phyloP scores from a whole-genome alignment of 1,140 invertebrate genomes.

The Helicoverpa zea region DNA sequence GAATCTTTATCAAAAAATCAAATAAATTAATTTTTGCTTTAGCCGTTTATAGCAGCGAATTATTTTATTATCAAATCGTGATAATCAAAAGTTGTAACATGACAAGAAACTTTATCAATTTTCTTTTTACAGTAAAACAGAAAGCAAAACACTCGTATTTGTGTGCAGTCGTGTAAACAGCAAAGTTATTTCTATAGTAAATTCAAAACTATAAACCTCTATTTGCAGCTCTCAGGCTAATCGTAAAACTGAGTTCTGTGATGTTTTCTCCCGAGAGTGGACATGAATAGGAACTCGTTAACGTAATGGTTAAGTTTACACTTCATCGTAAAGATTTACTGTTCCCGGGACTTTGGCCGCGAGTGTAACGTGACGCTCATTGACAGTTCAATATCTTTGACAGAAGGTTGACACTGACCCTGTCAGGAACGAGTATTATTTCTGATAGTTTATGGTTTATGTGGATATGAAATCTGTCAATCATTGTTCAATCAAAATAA shows the following conservation, averaged over 20 bases:
- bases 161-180: too few relatives aligned
- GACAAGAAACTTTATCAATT: too few relatives aligned
- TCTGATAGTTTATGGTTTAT: neutral
- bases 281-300: neutral
- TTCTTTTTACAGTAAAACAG: too few relatives aligned
- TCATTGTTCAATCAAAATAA: too few relatives aligned
- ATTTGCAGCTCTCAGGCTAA: conserved; percentile 4
- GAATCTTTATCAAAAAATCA: too few relatives aligned
- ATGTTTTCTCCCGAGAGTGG: neutral
- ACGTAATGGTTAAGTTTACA: neutral
- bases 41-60: too few relatives aligned
- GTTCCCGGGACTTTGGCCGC: neutral
- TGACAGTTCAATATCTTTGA: conserved; percentile 1
- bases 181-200: neutral
- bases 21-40: too few relatives aligned
- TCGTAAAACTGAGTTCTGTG: neutral
- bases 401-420: neutral
- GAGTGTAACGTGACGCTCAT: neutral
- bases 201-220: neutral
- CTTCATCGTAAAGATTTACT: conserved; percentile 8
- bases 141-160: too few relatives aligned
- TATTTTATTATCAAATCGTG: too few relatives aligned
- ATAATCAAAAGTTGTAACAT: too few relatives aligned
- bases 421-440: neutral
- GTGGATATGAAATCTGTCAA: too few relatives aligned